Percentiles rank a stretch among this genome's conserved stretches.
Evolutionary conservation across 1,140 invertebrate species (phyloP).

Genomic region (Frieseomelitta varia): DNA sequence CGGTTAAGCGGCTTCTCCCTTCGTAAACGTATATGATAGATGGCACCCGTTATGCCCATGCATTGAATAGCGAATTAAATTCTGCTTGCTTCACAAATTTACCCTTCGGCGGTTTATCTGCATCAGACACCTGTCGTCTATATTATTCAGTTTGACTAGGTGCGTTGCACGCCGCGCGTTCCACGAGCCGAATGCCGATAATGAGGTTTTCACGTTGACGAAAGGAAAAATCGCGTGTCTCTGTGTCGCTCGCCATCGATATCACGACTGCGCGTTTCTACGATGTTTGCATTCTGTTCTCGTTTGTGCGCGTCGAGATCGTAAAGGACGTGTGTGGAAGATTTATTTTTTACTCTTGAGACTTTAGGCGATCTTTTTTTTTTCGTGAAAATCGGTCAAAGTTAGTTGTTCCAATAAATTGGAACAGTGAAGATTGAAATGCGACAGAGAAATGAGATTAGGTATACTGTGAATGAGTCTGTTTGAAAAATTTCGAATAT

Average conservation of each 20-base stretch:
- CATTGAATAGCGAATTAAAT: constrained; percentile 35
- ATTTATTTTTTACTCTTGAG: too few relatives aligned
- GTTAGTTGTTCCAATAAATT: background rate
- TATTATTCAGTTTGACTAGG: background rate
- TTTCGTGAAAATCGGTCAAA: background rate
- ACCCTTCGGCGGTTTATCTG: constrained; percentile 30
- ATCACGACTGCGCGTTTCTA: background rate
- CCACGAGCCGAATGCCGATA: background rate
- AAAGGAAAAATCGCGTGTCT: background rate
- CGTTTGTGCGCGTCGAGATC: background rate
- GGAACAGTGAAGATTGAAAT: too few relatives aligned
- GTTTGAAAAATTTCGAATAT: background rate
- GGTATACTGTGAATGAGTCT: background rate
- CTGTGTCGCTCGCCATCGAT: too few relatives aligned
- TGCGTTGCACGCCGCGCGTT: background rate
- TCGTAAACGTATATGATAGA: constrained; percentile 27
- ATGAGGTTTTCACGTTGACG: constrained; percentile 5
- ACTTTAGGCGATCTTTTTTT: too few relatives aligned
- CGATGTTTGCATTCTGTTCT: too few relatives aligned
- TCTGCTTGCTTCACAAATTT: constrained; percentile 40
- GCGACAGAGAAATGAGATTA: background rate
- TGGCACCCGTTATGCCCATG: background rate
- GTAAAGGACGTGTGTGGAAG: background rate
- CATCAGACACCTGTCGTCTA: constrained; percentile 7
- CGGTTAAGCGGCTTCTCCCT: constrained; percentile 9